Evolutionary conservation across 2,797 vertebrate genomes (phyloP), one percentile per base, ranked within the genome.

Genomic region (Rhinoraja longicauda): DNA sequence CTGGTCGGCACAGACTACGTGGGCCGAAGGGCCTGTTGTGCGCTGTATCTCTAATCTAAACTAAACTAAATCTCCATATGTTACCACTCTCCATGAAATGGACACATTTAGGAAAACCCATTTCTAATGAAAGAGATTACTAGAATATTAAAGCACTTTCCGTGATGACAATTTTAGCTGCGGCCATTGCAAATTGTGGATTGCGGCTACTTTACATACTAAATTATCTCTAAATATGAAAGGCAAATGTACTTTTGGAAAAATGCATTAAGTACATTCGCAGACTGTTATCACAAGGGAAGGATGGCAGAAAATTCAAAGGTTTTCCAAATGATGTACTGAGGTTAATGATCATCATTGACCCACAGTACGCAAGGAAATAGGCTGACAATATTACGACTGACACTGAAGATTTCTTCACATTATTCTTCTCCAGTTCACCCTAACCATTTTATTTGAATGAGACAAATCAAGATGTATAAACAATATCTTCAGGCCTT

Each of bases 281-380:
- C 59, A 36, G 26, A 67, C 67, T 62, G 67, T 88, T 88, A 88
- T 88, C 67, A 36, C 36, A 88, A 36, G 59, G 32, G 84, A 88
- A 32, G 59, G 59, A 36, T 67, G 32, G 59, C 59, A 67, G 15
- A 88, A 32, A 8, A 88, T 88, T 67, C 84, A 88, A 88, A 88
- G 84, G 6, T 17, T 64, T 88, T 88, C 59, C 62, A 67, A 88
- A 67, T 88, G n/a, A 88, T 67, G 84, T 36, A 32, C 12, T 32
- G n/a, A 88, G 84, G 84, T 88, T 88, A 88, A 88, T 88, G 62
- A 88, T 67, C 59, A 62, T 67, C 8, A 36, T 67, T 88, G 84
- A 88, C 59, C n/a, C 62, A 36, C 9, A 88, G n/a, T 19, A 36
- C 24, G 62, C 67, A 67, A 88, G 84, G 62, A 32, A 67, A 36